Percentiles rank a stretch among this genome's conserved stretches.
These are phyloP conservation scores for Butorides virescens DNA, from an alignment of 2,113 vertebrate species.

Conservation along the genomic window DNA sequence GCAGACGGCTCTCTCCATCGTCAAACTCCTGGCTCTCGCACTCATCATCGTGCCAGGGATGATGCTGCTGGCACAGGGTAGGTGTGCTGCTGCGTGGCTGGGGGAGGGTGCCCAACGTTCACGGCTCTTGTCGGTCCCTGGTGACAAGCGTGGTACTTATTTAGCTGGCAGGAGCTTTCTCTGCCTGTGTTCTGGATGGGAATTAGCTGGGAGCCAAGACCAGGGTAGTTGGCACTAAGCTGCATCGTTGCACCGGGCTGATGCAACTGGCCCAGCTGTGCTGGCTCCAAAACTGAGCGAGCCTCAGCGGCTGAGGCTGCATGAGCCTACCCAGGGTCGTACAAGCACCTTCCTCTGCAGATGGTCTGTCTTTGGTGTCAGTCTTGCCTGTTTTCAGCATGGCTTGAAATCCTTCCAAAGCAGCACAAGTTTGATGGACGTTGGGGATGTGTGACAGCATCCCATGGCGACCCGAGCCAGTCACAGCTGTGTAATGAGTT, in stretches of 20 bases:
- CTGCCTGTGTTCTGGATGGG: neutral
- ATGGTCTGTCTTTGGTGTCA: neutral
- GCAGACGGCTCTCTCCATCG: constrained; percentile 77
- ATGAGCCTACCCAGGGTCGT: neutral
- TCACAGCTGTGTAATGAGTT: neutral
- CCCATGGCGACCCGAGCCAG: neutral
- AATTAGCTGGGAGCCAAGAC: neutral
- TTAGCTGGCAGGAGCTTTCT: neutral
- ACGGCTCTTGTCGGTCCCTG: rapidly evolving
- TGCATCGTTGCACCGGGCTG: neutral
- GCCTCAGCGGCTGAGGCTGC: neutral
- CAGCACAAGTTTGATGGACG: neutral
- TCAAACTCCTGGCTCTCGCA: constrained; percentile 81
- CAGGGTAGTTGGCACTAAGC: rapidly evolving
- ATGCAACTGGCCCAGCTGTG: neutral
- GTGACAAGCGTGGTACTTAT: neutral
- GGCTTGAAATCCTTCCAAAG: neutral
- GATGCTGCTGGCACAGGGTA: constrained; percentile 82
- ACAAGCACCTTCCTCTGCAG: neutral
- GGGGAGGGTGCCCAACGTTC: rapidly evolving
- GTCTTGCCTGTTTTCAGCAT: neutral
- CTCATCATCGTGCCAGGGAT: constrained; percentile 87
- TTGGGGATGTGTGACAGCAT: neutral
- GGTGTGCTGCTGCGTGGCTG: neutral
- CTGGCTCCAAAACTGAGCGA: neutral